Conservation (phyloP, 2,797 vertebrate species). For the Cossypha polioptera region DNA sequence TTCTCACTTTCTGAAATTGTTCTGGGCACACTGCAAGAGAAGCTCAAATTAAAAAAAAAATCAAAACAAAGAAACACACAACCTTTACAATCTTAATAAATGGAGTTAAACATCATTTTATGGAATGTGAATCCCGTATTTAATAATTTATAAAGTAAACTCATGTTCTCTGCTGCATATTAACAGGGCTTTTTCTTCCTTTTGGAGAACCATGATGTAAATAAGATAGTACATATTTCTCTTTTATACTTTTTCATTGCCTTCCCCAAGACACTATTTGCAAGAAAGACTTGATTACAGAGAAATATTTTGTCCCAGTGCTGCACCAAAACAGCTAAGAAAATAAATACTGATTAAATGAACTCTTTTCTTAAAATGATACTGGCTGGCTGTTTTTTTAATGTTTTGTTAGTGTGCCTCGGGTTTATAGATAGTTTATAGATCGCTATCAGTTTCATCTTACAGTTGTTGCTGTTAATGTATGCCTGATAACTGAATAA, state of each 20-base stretch:
- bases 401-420: background rate
- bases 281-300: background rate
- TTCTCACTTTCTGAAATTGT: background rate
- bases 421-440: background rate
- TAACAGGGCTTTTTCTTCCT: background rate
- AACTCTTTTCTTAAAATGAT: background rate
- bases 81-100: background rate
- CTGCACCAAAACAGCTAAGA: background rate
- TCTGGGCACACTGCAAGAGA: background rate
- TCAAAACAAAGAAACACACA: background rate
- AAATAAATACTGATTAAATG: background rate
- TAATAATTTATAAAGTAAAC: background rate
- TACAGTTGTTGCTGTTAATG: background rate
- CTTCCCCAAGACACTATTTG: background rate
- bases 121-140: background rate
- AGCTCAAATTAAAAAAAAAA: background rate
- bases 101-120: background rate
- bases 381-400: background rate
- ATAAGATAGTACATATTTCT: background rate
- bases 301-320: background rate
- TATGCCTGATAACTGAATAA: background rate
- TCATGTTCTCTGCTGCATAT: background rate
- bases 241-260: background rate
- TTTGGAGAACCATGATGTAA: background rate
- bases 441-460: rapidly evolving